phyloP scores from a whole-genome alignment of 2,113 vertebrate genomes.

The Passer domesticus region DNA sequence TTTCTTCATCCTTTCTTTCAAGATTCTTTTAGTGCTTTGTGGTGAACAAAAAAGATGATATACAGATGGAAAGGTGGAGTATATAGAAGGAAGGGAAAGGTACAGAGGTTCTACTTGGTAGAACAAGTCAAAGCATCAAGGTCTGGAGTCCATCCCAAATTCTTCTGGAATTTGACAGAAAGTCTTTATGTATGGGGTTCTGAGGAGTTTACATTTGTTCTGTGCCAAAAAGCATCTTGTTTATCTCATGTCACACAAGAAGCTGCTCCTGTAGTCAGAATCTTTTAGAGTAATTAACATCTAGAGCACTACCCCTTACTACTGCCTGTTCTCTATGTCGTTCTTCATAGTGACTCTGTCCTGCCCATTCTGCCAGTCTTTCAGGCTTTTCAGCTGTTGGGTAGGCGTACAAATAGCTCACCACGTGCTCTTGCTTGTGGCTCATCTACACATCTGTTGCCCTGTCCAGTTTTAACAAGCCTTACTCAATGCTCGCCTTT shows the following conservation, averaged over 20 bases:
- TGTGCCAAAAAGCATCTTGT: not conserved
- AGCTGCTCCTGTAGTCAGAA: not conserved
- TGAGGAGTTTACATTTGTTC: not conserved
- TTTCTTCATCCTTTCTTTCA: not conserved
- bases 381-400: not conserved
- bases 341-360: not conserved
- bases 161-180: not conserved
- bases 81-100: not conserved
- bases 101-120: not conserved
- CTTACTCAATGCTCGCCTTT: not conserved
- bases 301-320: not conserved
- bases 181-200: not conserved
- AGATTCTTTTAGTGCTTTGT: not conserved
- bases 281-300: not conserved
- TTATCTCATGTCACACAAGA: not conserved
- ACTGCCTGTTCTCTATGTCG: not conserved
- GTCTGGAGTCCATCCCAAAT: not conserved
- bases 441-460: not conserved
- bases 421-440: not conserved
- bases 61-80: accelerated
- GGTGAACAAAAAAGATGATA: not conserved
- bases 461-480: not conserved
- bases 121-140: not conserved
- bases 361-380: not conserved
- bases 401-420: not conserved